These are phyloP conservation scores for Alloplasta piceator DNA, from an alignment of 2,888 invertebrate species.

Conservation along the genomic window DNA sequence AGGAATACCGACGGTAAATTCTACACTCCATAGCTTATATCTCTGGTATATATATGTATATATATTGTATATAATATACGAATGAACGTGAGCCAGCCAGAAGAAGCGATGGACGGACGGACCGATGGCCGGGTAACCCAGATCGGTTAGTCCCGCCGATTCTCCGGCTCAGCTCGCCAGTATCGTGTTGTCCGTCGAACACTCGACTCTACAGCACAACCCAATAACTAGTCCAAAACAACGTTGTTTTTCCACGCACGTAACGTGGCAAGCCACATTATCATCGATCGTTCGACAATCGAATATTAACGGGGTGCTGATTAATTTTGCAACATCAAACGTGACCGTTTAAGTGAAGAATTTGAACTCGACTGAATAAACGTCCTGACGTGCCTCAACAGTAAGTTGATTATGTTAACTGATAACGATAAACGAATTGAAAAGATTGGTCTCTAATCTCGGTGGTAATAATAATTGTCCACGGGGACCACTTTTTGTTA, in stretches of 20 bases:
- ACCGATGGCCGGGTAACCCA: slow-evolving; percentile 83
- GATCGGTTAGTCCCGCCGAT: slow-evolving; percentile 81
- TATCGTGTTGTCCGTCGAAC: slow-evolving; percentile 80
- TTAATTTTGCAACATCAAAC: background rate
- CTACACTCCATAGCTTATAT: slow-evolving; percentile 40
- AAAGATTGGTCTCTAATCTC: too few species aligned
- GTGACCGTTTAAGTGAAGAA: slow-evolving; percentile 32
- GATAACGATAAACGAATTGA: background rate
- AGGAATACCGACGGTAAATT: slow-evolving; percentile 52
- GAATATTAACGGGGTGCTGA: slow-evolving; percentile 32
- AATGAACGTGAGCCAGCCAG: slow-evolving; percentile 61
- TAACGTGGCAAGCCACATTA: background rate
- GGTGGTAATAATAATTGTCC: too few species aligned
- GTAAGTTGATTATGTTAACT: slow-evolving; percentile 41
- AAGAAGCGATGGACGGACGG: slow-evolving; percentile 74
- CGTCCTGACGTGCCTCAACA: slow-evolving; percentile 45
- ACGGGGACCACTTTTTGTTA: too few species aligned
- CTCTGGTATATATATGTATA: slow-evolving; percentile 7
- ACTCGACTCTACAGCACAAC: slow-evolving; percentile 71
- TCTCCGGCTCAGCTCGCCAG: slow-evolving; percentile 78
- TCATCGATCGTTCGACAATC: slow-evolving; percentile 28
- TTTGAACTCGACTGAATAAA: slow-evolving; percentile 56
- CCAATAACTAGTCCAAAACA: slow-evolving; percentile 43
- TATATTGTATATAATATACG: slow-evolving; percentile 31
- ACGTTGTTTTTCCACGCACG: slow-evolving; percentile 7